Conservation (phyloP, 2,113 vertebrate genomes). For the Cariama cristata region DNA sequence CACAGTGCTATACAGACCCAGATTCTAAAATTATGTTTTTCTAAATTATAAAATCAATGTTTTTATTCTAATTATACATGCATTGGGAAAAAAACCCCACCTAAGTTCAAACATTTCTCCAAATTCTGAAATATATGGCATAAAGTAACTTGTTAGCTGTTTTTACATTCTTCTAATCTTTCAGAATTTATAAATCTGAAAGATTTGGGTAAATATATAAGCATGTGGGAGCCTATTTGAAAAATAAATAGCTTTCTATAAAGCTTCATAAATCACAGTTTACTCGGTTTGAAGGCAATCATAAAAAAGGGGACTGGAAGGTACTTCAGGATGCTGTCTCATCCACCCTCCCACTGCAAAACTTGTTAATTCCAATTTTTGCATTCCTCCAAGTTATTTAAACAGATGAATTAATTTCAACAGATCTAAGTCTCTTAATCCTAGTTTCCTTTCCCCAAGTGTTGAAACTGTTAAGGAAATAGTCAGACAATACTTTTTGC, state of each 20-base stretch:
- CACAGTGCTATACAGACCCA: not conserved
- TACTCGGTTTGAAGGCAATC: not conserved
- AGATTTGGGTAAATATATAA: not conserved
- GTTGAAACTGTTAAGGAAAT: not conserved
- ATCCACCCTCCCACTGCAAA: not conserved
- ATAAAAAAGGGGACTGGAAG: not conserved
- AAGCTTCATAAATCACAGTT: not conserved
- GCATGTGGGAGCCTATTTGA: not conserved
- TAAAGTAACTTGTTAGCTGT: not conserved
- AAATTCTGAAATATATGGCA: not conserved
- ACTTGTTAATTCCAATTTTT: not conserved
- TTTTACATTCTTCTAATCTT: not conserved
- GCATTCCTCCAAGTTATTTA: not conserved
- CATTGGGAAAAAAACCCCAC: rapidly evolving
- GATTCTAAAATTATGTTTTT: not conserved
- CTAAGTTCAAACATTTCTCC: not conserved
- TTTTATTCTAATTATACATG: not conserved
- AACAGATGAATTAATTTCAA: not conserved
- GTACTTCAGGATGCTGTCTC: not conserved
- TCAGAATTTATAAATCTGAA: not conserved
- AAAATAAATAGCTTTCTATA: not conserved
- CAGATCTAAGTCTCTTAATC: not conserved
- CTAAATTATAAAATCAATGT: not conserved
- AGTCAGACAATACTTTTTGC: not conserved
- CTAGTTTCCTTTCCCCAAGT: not conserved